Base-by-base conservation (phyloP, 2,113 vertebrate species). In the Climacteris rufus region DNA sequence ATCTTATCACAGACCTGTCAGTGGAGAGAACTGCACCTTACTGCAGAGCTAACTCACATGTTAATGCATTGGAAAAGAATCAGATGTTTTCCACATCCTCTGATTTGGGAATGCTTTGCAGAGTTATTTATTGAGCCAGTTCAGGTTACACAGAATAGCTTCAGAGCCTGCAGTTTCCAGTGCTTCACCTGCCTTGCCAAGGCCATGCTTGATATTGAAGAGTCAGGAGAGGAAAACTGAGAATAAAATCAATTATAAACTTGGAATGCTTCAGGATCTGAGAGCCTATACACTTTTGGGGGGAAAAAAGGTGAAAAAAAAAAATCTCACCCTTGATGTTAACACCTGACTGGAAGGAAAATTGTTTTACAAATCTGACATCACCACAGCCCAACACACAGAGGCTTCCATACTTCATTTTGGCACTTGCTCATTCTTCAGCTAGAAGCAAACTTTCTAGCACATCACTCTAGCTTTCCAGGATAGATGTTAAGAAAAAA, bases 1-100 rank as follows among this genome's bases (percentile, higher is more conserved):
- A 93, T 94, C 89, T 93, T 96, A 84, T 91, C 94, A 87, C 68
- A 77, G 66, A 79, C 92, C 57, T 85, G 91, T 94, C 95, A 96
- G 74, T 2, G 9, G 82, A 90, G 86, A 81, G 95, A 96, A 95
- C 93, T 66, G 68, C 54, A 50, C 0, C 6, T 91, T 90, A 74
- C 66, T 25, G 52, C 87, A 59, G 87, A 93, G 76, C 75, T 80
- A 70, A 59, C 23, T 44, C 89, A 86, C 91, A 70, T 86, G 85
- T 80, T 87, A 70, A 50, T 25, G 63, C 60, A n/a, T 82, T 85
- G 60, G 82, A 90, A 94, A 69, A n/a, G 33, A 57, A 35, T 83
- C 90, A 76, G 87, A 83, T 90, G 63, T 83, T 79, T 91, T 91
- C 84, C 91, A 92, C 68, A 45, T 74, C 54, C 23, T 60, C 64